Evolutionary conservation across 2,797 vertebrate species (phyloP).

Genomic region (Enteromius anoplus): DNA sequence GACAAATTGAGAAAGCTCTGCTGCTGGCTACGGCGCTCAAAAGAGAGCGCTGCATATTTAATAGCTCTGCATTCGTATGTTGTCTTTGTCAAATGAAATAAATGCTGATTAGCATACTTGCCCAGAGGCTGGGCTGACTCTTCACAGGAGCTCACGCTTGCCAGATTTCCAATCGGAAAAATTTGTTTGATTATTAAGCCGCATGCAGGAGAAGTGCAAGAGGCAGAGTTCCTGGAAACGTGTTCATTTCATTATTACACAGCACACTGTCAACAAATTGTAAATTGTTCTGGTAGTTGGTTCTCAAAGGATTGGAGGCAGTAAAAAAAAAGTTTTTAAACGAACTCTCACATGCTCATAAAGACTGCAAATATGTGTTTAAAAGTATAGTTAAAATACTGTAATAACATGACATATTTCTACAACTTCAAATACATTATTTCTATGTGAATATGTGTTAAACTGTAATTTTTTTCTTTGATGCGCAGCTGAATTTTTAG

Average conservation of each 20-base stretch:
- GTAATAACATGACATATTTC: not conserved
- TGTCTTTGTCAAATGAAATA: constrained; percentile 71
- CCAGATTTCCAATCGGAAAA: constrained; percentile 58
- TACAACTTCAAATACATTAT: no score
- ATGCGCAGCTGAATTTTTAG: not conserved
- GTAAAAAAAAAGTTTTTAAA: not conserved
- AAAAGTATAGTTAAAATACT: not conserved
- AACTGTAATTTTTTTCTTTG: not conserved
- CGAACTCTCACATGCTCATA: not conserved
- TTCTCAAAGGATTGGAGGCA: not conserved
- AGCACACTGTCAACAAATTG: not conserved
- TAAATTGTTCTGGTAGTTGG: not conserved
- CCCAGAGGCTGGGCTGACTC: constrained; percentile 56
- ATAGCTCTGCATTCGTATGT: constrained; percentile 64
- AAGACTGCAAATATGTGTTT: not conserved
- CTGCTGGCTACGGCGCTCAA: constrained; percentile 70
- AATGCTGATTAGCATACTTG: constrained; percentile 70
- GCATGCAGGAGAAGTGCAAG: not conserved
- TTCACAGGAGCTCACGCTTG: constrained; percentile 55
- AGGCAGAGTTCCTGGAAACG: constrained; percentile 26
- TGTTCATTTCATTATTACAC: constrained; percentile 31
- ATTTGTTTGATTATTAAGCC: constrained; percentile 47
- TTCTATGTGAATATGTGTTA: not conserved
- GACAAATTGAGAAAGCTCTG: constrained; percentile 76
- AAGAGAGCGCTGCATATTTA: constrained; percentile 67